These are phyloP conservation scores for Netta rufina DNA, from an alignment of 2,797 vertebrate genomes.

Conservation along the genomic window DNA sequence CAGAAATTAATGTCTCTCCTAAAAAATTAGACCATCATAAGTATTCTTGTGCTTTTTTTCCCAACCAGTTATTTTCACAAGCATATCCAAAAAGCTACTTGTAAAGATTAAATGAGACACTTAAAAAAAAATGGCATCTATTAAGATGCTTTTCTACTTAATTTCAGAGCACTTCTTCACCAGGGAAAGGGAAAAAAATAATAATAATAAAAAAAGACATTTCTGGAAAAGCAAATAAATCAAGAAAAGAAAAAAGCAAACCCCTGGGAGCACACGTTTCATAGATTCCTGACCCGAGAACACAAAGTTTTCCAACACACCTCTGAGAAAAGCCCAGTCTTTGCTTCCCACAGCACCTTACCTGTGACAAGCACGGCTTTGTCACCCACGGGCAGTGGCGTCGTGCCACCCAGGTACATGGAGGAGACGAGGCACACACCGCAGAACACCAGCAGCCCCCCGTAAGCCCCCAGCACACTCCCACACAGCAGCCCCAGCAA, in stretches of 20 bases:
- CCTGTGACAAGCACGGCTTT: slow-evolving; percentile 82
- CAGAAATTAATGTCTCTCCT: background rate
- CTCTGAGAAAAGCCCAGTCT: background rate
- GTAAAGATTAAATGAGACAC: slow-evolving; percentile 21
- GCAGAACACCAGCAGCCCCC: slow-evolving; percentile 50
- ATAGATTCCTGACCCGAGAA: background rate
- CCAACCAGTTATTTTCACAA: slow-evolving; percentile 19
- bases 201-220: background rate
- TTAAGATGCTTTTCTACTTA: slow-evolving; percentile 25
- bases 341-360: slow-evolving; percentile 43
- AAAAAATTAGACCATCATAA: background rate
- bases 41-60: background rate
- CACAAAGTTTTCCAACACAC: background rate
- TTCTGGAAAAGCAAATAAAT: background rate
- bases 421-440: background rate
- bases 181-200: background rate
- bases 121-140: slow-evolving; percentile 30
- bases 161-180: slow-evolving; percentile 22
- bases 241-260: background rate
- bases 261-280: background rate
- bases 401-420: background rate
- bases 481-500: slow-evolving; percentile 40
- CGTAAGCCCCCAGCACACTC: slow-evolving; percentile 1
- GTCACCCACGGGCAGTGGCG: slow-evolving; percentile 61
- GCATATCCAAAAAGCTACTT: slow-evolving; percentile 27